These are phyloP conservation scores for Ladona fulva DNA, from an alignment of 1,140 invertebrate genomes.

Conservation along the genomic window DNA sequence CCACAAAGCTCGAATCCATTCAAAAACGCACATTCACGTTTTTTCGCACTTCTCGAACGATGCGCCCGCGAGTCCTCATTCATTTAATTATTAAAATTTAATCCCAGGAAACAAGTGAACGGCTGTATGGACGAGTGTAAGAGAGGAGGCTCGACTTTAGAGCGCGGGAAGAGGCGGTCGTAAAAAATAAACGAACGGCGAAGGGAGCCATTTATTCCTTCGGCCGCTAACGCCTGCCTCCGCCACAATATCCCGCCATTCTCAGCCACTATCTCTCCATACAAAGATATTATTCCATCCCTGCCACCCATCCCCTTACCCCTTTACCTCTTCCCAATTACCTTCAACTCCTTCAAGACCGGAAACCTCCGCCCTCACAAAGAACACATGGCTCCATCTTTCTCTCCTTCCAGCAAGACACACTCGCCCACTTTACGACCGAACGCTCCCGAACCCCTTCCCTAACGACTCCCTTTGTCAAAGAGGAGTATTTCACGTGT, in stretches of 20 bases:
- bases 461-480: background rate
- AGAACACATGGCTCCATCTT: background rate
- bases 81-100: too few relatives aligned
- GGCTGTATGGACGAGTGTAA: too few relatives aligned
- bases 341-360: background rate
- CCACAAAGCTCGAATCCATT: too few relatives aligned
- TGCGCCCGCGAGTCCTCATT: too few relatives aligned
- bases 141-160: too few relatives aligned
- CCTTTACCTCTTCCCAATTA: background rate
- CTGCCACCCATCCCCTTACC: background rate
- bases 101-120: too few relatives aligned
- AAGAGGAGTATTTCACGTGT: constrained; percentile 1
- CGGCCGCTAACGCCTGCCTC: background rate
- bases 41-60: too few relatives aligned
- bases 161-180: too few relatives aligned
- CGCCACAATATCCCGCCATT: background rate
- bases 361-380: background rate
- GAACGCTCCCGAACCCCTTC: background rate
- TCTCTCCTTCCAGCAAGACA: background rate
- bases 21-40: too few relatives aligned
- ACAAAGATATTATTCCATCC: background rate
- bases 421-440: background rate
- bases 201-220: background rate
- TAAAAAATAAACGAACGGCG: too few relatives aligned
- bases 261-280: background rate